Percentiles rank a stretch among this genome's conserved stretches.
phyloP scores from a whole-genome alignment of 2,797 vertebrate genomes.

The Periophthalmus magnuspinnatus region DNA sequence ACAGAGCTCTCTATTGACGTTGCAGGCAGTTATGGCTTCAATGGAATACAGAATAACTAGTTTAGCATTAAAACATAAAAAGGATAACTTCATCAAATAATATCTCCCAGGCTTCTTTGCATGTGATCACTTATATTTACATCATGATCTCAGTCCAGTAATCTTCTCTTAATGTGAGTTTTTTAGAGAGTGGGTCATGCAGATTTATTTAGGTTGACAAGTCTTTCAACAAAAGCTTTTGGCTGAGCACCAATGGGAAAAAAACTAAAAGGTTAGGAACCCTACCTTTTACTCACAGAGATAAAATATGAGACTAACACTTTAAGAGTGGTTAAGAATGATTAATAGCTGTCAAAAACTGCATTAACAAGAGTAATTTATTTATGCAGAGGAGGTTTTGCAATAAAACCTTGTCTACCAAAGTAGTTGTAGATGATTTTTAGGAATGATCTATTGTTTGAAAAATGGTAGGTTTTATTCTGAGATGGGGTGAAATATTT shows the following conservation, averaged over 20 bases:
- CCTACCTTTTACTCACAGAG: not conserved
- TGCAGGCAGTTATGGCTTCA: not conserved
- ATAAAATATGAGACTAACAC: not conserved
- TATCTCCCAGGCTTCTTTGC: slow-evolving; percentile 5
- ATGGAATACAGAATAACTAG: slow-evolving; percentile 15
- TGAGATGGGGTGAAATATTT: not conserved
- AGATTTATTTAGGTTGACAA: slow-evolving; percentile 4
- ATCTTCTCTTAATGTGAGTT: not conserved
- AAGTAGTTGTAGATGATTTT: not conserved
- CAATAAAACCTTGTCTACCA: not conserved
- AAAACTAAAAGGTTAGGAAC: not conserved
- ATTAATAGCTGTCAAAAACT: not conserved
- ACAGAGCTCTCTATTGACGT: slow-evolving; percentile 12
- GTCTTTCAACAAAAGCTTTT: slow-evolving; percentile 5
- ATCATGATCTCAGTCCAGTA: slow-evolving; percentile 7
- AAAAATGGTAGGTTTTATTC: not conserved
- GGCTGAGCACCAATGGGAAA: not conserved
- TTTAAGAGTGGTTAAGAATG: not conserved
- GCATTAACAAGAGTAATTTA: not conserved
- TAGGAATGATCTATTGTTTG: not conserved
- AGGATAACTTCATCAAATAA: slow-evolving; percentile 21
- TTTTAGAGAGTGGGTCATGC: not conserved
- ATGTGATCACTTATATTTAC: not conserved
- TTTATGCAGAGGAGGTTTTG: not conserved
- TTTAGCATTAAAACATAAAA: slow-evolving; percentile 15